phyloP scores from a whole-genome alignment of 1,140 invertebrate species.

The Calycopis cecrops region DNA sequence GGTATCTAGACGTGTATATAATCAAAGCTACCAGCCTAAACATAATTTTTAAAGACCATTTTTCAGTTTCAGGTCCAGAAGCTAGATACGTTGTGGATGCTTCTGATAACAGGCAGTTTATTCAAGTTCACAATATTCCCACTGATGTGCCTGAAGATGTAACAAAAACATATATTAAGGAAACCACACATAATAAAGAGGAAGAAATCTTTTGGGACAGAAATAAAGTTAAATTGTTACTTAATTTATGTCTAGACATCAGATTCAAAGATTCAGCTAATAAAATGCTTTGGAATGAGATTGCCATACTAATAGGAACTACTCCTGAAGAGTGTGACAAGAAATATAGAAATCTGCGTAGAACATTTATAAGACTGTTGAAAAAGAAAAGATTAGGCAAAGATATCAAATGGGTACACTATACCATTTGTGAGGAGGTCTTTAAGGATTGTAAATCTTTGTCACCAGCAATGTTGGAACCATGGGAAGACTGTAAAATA shows the following conservation, averaged over 20 bases:
- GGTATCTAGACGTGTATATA: too few species aligned
- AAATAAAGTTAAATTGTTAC: conserved; percentile 50
- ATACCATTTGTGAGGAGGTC: conserved; percentile 53
- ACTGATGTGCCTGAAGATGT: conserved; percentile 23
- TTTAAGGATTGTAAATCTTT: conserved; percentile 55
- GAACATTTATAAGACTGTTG: conserved; percentile 55
- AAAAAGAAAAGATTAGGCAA: conserved; percentile 58
- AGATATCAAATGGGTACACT: conserved; percentile 63
- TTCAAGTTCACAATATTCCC: conserved; percentile 37
- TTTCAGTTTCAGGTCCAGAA: conserved; percentile 50
- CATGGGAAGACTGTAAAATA: conserved; percentile 59
- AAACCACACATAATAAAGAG: conserved; percentile 29
- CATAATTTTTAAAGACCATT: conserved; percentile 11
- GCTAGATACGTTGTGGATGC: conserved; percentile 48
- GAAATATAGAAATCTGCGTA: conserved; percentile 54
- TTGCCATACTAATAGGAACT: conserved; percentile 42
- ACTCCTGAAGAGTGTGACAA: conserved; percentile 52
- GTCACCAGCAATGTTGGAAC: conserved; percentile 41
- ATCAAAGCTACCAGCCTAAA: not conserved
- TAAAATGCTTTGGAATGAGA: conserved; percentile 50
- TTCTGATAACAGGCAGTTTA: conserved; percentile 45
- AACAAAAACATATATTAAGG: conserved; percentile 28
- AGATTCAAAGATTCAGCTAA: conserved; percentile 47
- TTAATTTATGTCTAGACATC: conserved; percentile 47
- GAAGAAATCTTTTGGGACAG: conserved; percentile 57